Base-by-base conservation (phyloP, 2,888 invertebrate genomes). In the Amphipyra berbera region DNA sequence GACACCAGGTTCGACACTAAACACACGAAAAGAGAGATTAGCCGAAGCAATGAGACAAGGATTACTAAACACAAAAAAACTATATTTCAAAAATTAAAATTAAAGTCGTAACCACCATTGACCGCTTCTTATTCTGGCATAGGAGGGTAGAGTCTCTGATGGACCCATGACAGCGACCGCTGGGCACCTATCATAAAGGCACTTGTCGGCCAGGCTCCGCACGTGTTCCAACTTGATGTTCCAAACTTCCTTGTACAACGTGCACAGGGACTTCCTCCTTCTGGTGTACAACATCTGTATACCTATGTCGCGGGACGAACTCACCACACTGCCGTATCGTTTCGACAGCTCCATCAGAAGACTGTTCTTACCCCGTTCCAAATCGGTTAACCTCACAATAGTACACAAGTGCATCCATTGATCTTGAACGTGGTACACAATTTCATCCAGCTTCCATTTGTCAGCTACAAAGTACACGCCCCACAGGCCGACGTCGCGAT, bases 401-500 rank as follows among this genome's bases (percentile, higher is more conserved):
- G 82, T 78, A 63, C 92, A 91, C 61, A 95, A 73, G 48, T 87
- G 70, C 91, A 93, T 90, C 92, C 92, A 94, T 27, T 89, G 81
- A 6, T 87, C 75, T 62, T 94, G 94, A 7, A 95, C 45, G 40
- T 86, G 83, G 21, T 64, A 56, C 13, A 94, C 33, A 85, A 94
- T 88, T 42, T 91, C 87, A 21, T 95, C 90, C n/a, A 89, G n/a
- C 1, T 83, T 72, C 79, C 86, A 73, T 54, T 68, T 82, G 0
- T 84, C 75, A 0, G 86, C 83, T 3, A 92, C 86, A 55, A 91
- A 95, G 56, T 95, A 94, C 8, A 94, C 82, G 6, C 95, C 95
- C 92, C 93, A 95, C 10, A 95, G 82, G 1, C 95, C 94, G 1
- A 91, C 83, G 58, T 92, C 91, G 7, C 85, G 73, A 70, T 94